A percentile compares a stretch with the other conserved stretches of the same genome.
Conservation (phyloP, 2,888 invertebrate genomes). For the Conchocele bisecta region DNA sequence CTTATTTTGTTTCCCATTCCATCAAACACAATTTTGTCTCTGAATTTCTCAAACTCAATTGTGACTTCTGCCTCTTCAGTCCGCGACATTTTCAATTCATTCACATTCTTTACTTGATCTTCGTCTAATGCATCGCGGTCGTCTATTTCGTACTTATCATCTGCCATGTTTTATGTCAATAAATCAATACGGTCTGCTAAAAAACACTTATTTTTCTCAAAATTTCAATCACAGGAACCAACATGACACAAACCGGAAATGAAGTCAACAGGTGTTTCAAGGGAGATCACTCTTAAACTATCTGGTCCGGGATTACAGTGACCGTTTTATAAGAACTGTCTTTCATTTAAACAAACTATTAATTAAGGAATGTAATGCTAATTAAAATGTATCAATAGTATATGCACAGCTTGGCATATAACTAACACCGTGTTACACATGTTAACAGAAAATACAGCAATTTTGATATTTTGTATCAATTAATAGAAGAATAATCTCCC, state of each 20-base stretch:
- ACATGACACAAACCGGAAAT: conserved; percentile 39
- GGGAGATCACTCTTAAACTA: conserved; percentile 44
- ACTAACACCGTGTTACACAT: too few species aligned
- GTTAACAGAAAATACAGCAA: too few species aligned
- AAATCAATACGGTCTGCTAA: too few species aligned
- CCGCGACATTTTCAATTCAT: conserved; percentile 69
- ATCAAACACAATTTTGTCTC: conserved; percentile 68
- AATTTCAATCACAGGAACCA: conserved; percentile 42
- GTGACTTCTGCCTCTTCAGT: conserved; percentile 66
- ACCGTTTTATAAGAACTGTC: too few species aligned
- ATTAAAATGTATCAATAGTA: too few species aligned
- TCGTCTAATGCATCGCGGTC: conserved; percentile 44
- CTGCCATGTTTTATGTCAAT: conserved; percentile 29
- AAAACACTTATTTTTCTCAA: too few species aligned
- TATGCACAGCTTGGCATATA: too few species aligned
- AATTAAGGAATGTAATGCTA: too few species aligned
- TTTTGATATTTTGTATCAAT: too few species aligned
- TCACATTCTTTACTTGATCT: conserved; percentile 47
- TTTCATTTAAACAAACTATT: too few species aligned
- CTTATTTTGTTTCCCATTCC: conserved; percentile 72
- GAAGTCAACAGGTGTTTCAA: conserved; percentile 39
- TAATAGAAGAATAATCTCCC: too few species aligned
- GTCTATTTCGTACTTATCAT: conserved; percentile 32
- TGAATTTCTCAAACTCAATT: conserved; percentile 66
- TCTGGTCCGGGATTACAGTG: too few species aligned